Base-by-base conservation (phyloP, 2,797 vertebrate species). In the Notoglanidium macrostoma region DNA sequence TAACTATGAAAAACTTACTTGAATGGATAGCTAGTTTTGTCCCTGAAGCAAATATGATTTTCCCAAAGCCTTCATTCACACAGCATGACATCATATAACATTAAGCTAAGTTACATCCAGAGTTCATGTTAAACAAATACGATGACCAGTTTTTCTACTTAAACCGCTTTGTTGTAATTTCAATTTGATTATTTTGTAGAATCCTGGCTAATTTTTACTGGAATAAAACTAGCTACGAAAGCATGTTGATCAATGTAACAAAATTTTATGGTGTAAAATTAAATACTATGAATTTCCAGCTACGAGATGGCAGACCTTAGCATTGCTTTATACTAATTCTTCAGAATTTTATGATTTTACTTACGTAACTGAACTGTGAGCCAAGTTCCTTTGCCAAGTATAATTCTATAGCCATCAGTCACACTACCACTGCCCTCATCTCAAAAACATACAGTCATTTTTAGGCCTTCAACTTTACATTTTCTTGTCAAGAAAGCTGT, bases 1-100 rank as follows among this genome's bases (percentile, higher is more conserved):
- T 15, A 70, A 21, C 17, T 12, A 74, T 26, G 44, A n/a, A 74
- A 26, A 11, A 89, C 88, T 84, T 76, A 90, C 89, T 63, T 88
- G 85, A 61, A 61, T 89, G 51, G 68, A 91, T 40, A 11, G 29
- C 51, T 51, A 76, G n/a, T 83, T 32, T 78, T 70, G 65, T 90
- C 23, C 89, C 88, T 57, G 84, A 65, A 73, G 89, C 86, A 86
- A 92, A 91, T 3, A 74, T 73, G 0, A 89, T 83, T 46, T 89
- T 90, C n/a, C 21, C 21, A 55, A 85, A 70, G n/a, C 32, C 79
- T 55, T 51, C 15, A 83, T 86, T 92, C 90, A 91, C 89, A 91
- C 74, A 77, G n/a, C 1, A 49, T 7, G 1, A 74, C 10, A 5
- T 0, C 21, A 26, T 23, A 73, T 17, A 70, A 40, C 67, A 40